Evolutionary conservation across 2,113 vertebrate species (phyloP).

Genomic region (Epinephelus lanceolatus): DNA sequence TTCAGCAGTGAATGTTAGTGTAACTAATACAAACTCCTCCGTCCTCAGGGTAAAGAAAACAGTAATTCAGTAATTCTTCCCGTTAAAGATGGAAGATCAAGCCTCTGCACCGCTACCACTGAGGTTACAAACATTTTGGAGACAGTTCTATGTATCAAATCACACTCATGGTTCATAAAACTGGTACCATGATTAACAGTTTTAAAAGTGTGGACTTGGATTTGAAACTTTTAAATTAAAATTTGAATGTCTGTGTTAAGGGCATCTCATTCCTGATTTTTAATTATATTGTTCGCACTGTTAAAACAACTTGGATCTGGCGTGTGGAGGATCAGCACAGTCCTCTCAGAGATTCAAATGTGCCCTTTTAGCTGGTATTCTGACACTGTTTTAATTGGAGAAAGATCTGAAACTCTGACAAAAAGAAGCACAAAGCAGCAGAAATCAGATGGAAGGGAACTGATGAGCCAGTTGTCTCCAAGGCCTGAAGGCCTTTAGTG

Average conservation of each 20-base stretch:
- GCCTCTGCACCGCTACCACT: not conserved
- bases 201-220: not conserved
- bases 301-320: not conserved
- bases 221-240: not conserved
- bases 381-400: slow-evolving; percentile 11
- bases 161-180: slow-evolving; percentile 4
- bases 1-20: slow-evolving; percentile 18
- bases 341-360: slow-evolving; percentile 3
- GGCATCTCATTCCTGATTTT: not conserved
- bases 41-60: not conserved
- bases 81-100: not conserved
- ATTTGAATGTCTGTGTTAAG: not conserved
- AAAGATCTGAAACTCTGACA: not conserved
- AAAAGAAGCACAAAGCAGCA: not conserved
- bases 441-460: not conserved
- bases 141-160: not conserved
- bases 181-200: not conserved
- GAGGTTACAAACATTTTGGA: not conserved
- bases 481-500: not conserved
- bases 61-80: not conserved
- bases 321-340: not conserved
- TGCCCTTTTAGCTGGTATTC: slow-evolving; percentile 4
- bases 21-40: slow-evolving; percentile 7
- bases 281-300: not conserved
- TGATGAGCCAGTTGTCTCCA: not conserved